Conservation (phyloP, 2,888 invertebrate species). For the Branchinecta sandiegonensis region DNA sequence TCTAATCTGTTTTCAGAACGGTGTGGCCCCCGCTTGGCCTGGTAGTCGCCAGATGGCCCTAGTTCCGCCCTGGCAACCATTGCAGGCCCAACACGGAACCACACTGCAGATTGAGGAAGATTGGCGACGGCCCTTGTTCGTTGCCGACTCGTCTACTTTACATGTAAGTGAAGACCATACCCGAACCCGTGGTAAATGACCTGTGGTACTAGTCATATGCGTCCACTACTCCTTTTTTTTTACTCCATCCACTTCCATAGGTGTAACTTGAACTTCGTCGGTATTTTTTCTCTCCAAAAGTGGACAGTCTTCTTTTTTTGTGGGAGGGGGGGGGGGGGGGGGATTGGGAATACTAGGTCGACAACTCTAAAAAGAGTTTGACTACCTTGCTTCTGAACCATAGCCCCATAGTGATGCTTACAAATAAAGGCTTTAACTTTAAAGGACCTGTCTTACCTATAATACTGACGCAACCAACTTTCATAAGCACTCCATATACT, state of each 20-base stretch:
- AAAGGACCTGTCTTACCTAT: too few species aligned
- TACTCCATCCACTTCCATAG: too few species aligned
- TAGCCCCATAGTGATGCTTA: too few species aligned
- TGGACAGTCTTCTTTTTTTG: neutral
- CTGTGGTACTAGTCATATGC: too few species aligned
- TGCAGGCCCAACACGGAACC: slow-evolving; percentile 46
- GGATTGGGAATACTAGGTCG: neutral
- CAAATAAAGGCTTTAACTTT: too few species aligned
- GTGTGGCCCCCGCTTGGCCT: slow-evolving; percentile 55
- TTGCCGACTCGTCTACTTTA: slow-evolving; percentile 58
- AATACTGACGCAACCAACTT: too few species aligned
- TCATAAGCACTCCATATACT: too few species aligned
- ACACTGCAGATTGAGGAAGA: slow-evolving; percentile 42
- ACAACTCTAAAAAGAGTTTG: neutral
- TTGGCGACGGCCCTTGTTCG: slow-evolving; percentile 56
- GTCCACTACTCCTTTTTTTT: too few species aligned
- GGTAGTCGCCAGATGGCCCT: slow-evolving; percentile 60
- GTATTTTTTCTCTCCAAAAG: too few species aligned
- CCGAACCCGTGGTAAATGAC: too few species aligned
- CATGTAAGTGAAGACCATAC: slow-evolving; percentile 38
- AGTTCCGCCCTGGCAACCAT: slow-evolving; percentile 64
- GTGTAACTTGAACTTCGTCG: too few species aligned
- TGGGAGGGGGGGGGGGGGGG: neutral
- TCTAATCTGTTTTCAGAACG: slow-evolving; percentile 38
- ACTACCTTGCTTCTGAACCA: too few species aligned